phyloP scores from a whole-genome alignment of 2,113 vertebrate species.

The Vombatus ursinus region DNA sequence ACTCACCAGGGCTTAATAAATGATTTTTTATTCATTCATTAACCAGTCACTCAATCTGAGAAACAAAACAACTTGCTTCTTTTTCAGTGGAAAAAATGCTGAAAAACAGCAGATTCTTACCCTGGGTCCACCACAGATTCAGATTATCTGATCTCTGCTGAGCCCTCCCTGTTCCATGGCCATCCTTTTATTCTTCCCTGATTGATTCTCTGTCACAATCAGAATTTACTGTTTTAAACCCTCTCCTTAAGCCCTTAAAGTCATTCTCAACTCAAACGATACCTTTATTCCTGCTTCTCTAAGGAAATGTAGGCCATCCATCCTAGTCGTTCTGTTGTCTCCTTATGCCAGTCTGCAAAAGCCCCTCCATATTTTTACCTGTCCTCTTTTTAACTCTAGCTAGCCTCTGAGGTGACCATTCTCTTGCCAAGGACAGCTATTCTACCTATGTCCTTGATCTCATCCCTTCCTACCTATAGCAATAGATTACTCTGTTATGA shows the following conservation, averaged over 20 bases:
- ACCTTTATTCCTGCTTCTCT: not conserved
- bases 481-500: not conserved
- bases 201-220: not conserved
- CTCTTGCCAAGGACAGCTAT: not conserved
- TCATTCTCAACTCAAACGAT: not conserved
- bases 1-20: not conserved
- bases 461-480: not conserved
- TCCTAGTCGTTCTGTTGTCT: not conserved
- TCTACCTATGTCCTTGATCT: not conserved
- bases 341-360: not conserved
- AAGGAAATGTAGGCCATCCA: not conserved
- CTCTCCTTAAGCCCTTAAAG: not conserved
- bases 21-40: not conserved
- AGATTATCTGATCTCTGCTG: not conserved
- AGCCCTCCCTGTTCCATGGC: not conserved
- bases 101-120: not conserved
- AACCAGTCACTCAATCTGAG: not conserved
- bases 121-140: not conserved
- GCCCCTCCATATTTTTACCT: not conserved
- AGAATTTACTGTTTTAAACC: not conserved
- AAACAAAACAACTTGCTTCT: not conserved
- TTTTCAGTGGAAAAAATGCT: not conserved
- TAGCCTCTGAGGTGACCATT: not conserved
- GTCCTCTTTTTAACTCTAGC: not conserved
- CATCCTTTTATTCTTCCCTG: not conserved